Evolutionary conservation across 2,113 vertebrate species (phyloP).

Genomic region (Rhipidura dahli): DNA sequence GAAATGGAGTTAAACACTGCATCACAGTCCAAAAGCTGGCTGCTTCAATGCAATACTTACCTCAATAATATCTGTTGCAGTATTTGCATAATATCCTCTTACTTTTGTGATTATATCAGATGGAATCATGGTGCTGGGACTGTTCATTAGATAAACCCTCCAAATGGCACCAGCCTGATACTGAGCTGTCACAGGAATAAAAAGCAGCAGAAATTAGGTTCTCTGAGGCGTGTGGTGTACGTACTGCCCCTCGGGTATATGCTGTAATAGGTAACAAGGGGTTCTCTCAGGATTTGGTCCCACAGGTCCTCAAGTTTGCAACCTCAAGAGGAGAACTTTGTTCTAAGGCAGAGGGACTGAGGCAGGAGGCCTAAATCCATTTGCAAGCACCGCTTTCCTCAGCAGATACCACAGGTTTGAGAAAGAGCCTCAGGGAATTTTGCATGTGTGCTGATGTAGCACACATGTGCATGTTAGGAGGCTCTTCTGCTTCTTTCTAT

Average conservation of each 20-base stretch:
- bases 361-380: not conserved
- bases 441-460: not conserved
- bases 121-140: conserved; percentile 75
- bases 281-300: not conserved
- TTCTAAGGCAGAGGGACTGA: not conserved
- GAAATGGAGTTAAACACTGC: not conserved
- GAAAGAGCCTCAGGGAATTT: not conserved
- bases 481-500: not conserved
- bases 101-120: conserved; percentile 76
- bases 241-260: not conserved
- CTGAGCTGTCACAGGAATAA: conserved; percentile 56
- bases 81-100: conserved; percentile 76
- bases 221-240: not conserved
- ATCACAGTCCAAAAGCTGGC: not conserved
- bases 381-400: not conserved
- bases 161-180: conserved; percentile 79
- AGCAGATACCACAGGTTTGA: not conserved
- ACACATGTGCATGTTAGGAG: not conserved
- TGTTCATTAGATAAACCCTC: conserved; percentile 79
- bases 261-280: not conserved
- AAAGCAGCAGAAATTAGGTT: not conserved
- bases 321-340: not conserved
- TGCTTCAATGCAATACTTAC: conserved; percentile 59
- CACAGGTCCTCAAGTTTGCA: not conserved
- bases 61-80: conserved; percentile 80